These are phyloP conservation scores for Carollia perspicillata DNA, from an alignment of 2,113 vertebrate genomes.

Conservation along the genomic window DNA sequence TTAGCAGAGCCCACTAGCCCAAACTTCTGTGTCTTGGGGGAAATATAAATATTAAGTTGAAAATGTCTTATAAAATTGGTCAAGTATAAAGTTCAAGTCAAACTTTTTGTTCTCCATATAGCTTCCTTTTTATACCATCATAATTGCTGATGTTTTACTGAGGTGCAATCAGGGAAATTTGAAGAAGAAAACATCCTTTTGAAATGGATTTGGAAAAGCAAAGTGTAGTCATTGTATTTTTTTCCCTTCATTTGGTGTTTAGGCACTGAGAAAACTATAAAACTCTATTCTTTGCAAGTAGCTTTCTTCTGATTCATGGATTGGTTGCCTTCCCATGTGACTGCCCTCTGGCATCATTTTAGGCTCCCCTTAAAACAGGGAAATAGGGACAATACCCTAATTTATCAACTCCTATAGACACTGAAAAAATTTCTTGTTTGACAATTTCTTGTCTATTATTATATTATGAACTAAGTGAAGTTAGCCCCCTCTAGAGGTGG, in stretches of 20 bases:
- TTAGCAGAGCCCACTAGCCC: neutral
- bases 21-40: neutral
- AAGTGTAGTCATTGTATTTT: neutral
- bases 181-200: neutral
- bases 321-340: neutral
- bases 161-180: neutral
- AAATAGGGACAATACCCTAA: neutral
- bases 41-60: neutral
- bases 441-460: neutral
- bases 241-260: neutral
- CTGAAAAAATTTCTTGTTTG: neutral
- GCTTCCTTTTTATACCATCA: neutral
- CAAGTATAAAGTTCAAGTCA: neutral
- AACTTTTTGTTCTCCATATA: neutral
- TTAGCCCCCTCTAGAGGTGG: slow-evolving; percentile 65
- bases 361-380: neutral
- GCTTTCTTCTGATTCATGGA: neutral
- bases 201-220: neutral
- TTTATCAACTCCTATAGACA: neutral
- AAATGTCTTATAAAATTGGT: neutral
- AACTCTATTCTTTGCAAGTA: neutral
- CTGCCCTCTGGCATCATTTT: neutral
- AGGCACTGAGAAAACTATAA: neutral
- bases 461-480: neutral
- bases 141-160: neutral